A percentile compares a stretch with the other conserved stretches of the same genome.
Evolutionary conservation across 2,888 invertebrate species (phyloP).

Genomic region (Drosophila silvestris): DNA sequence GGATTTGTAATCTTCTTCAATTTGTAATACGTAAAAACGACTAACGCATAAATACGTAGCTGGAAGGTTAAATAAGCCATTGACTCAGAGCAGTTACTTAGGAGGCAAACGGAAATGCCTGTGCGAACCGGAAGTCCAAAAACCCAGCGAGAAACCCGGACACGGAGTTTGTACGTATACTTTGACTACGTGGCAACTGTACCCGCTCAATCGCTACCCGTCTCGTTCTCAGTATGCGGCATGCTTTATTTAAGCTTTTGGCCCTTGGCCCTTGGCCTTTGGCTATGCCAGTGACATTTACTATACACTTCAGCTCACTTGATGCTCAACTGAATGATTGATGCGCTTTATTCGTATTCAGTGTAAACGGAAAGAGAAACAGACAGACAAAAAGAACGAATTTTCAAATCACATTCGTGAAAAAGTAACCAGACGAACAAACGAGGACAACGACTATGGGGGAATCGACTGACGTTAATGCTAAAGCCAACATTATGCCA

Average conservation of each 20-base stretch:
- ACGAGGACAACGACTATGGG: constrained; percentile 14
- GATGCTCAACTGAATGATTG: constrained; percentile 79
- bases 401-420: constrained; percentile 77
- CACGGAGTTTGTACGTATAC: constrained; percentile 3
- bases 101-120: constrained; percentile 62
- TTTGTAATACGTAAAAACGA: constrained; percentile 50
- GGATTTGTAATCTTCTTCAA: constrained; percentile 38
- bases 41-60: constrained; percentile 35
- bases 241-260: constrained; percentile 21
- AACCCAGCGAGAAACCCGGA: constrained; percentile 31
- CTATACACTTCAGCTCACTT: constrained; percentile 77
- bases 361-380: constrained; percentile 21
- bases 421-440: constrained; percentile 43
- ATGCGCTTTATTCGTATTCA: constrained; percentile 75
- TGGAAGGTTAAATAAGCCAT: constrained; percentile 15
- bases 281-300: constrained; percentile 67
- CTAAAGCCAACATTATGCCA: constrained; percentile 76
- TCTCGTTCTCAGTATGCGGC: constrained; percentile 6
- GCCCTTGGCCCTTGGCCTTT: constrained; percentile 30
- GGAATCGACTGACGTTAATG: constrained; percentile 74
- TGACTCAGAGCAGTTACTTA: constrained; percentile 33
- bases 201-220: background rate
- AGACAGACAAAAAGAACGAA: constrained; percentile 37
- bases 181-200: constrained; percentile 7
- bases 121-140: constrained; percentile 66